phyloP scores from a whole-genome alignment of 2,797 vertebrate genomes.

The Tokudaia tokunoshimensis region DNA sequence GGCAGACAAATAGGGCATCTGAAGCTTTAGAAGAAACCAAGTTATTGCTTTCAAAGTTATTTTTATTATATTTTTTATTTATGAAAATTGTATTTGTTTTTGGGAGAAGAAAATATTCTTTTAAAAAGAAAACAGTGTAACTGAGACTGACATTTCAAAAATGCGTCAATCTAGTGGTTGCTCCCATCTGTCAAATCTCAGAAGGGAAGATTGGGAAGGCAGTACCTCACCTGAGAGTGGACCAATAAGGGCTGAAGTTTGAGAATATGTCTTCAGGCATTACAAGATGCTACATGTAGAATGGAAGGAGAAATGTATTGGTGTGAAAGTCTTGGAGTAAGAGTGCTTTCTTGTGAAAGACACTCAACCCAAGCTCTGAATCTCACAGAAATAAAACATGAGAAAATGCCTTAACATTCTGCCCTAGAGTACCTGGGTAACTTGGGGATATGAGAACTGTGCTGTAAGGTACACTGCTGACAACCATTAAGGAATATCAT shows the following conservation, averaged over 20 bases:
- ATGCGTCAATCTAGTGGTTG: background rate
- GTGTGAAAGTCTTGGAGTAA: background rate
- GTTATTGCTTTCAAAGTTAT: slow-evolving; percentile 8
- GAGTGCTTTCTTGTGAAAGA: background rate
- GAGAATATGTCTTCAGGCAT: background rate
- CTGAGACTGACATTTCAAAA: background rate
- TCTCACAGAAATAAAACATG: background rate
- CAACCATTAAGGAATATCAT: background rate
- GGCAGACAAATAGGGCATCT: background rate
- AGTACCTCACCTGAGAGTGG: fast-evolving
- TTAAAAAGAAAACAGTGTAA: background rate
- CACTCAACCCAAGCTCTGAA: background rate
- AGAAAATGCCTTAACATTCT: background rate
- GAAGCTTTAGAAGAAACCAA: background rate
- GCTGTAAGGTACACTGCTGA: background rate
- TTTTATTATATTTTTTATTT: background rate
- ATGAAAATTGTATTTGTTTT: background rate
- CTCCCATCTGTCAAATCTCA: background rate
- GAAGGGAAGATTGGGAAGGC: background rate
- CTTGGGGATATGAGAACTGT: background rate
- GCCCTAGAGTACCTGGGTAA: background rate
- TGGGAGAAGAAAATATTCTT: background rate
- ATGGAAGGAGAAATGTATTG: too few relatives aligned
- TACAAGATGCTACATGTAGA: background rate
- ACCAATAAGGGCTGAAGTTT: background rate